A percentile compares a stretch with the other conserved stretches of the same genome.
Conservation (phyloP, 37 sponge, comb jelly and placozoan species). For the Halisarca cf. caerulea region DNA sequence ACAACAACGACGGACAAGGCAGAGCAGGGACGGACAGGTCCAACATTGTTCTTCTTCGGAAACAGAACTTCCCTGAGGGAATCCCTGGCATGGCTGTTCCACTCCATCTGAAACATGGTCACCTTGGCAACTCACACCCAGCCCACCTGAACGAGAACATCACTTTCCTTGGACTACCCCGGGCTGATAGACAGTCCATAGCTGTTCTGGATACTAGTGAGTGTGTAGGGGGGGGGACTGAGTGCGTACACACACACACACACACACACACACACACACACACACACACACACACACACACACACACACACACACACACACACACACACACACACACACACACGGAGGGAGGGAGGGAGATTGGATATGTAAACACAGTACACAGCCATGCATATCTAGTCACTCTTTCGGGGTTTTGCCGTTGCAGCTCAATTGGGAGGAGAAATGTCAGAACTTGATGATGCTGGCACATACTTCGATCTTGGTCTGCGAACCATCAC, state of each 20-base stretch:
- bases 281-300: not conserved
- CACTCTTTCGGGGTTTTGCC: not conserved
- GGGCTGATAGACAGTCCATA: slow-evolving; percentile 53
- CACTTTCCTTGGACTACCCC: slow-evolving; percentile 65
- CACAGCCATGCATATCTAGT: not conserved
- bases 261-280: not conserved
- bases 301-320: too few relatives aligned
- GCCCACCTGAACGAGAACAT: slow-evolving; percentile 47
- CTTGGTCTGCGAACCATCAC: slow-evolving; percentile 86
- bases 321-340: not conserved
- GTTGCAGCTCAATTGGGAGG: slow-evolving; percentile 84
- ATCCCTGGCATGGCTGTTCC: slow-evolving; percentile 38
- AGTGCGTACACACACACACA: too few relatives aligned
- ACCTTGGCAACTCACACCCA: slow-evolving; percentile 92
- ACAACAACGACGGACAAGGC: slow-evolving; percentile 97
- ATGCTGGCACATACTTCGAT: slow-evolving; percentile 98
- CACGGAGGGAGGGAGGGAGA: too few relatives aligned
- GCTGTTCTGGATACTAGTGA: slow-evolving; percentile 53
- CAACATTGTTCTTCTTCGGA: slow-evolving; percentile 91
- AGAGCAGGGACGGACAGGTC: slow-evolving; percentile 88
- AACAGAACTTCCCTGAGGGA: slow-evolving; percentile 67
- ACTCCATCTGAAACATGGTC: slow-evolving; percentile 51
- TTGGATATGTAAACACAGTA: too few relatives aligned
- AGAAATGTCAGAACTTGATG: slow-evolving; percentile 97
- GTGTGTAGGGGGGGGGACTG: not conserved